Evolutionary conservation across 2,113 vertebrate species (phyloP).

Genomic region (Notarius quadriscutis): DNA sequence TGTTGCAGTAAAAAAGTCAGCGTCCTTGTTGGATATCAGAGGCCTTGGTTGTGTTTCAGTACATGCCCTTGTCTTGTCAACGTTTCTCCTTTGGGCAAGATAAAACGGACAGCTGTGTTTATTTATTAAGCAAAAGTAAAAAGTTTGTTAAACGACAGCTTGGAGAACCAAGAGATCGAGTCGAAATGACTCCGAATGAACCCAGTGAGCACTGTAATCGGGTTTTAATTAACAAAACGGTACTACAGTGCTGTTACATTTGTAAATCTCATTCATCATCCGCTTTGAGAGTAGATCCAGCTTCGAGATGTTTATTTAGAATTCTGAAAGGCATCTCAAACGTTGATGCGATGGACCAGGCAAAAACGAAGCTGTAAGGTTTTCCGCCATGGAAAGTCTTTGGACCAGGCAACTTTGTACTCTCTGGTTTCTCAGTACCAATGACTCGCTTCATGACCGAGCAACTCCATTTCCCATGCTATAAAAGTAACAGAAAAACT

Average conservation of each 20-base stretch:
- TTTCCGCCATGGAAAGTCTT: background rate
- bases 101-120: background rate
- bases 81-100: background rate
- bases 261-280: background rate
- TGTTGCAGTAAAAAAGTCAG: background rate
- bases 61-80: background rate
- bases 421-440: background rate
- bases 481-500: background rate
- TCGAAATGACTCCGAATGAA: background rate
- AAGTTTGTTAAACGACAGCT: background rate
- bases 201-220: background rate
- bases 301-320: background rate
- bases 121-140: background rate
- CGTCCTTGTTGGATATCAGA: slow-evolving; percentile 9
- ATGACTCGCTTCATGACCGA: background rate
- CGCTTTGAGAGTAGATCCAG: background rate
- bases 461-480: background rate
- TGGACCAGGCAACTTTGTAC: background rate
- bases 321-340: background rate
- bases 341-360: background rate
- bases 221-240: background rate
- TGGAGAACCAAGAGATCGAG: background rate
- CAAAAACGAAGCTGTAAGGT: background rate
- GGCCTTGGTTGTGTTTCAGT: background rate
- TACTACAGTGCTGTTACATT: background rate